Conservation (phyloP, 2,888 invertebrate genomes). For the Notocelia uddmanniana region DNA sequence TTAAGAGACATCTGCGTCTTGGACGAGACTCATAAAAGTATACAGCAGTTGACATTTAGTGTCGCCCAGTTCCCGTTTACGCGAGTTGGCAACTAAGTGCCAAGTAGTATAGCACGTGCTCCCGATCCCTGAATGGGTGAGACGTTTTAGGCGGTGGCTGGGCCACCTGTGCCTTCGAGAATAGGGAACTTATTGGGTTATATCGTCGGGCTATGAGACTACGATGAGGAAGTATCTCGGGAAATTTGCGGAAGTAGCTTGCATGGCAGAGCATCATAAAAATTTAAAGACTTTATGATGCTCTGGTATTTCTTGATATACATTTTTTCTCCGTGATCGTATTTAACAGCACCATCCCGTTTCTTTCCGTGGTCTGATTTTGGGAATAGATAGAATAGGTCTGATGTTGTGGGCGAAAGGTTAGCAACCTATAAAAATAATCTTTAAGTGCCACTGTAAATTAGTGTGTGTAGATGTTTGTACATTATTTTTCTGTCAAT, state of each 20-base stretch:
- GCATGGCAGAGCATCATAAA: neutral
- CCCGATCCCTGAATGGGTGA: conserved; percentile 65
- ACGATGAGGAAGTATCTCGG: conserved; percentile 1
- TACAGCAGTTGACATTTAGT: conserved; percentile 65
- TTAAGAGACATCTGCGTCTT: conserved; percentile 64
- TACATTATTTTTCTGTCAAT: neutral
- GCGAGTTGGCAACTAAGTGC: conserved; percentile 74
- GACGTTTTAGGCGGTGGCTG: conserved; percentile 68
- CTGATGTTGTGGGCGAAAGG: no score
- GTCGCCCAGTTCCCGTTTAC: conserved; percentile 72
- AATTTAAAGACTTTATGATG: neutral
- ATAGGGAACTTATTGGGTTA: conserved; percentile 63
- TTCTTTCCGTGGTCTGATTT: no score
- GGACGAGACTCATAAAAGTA: conserved; percentile 70
- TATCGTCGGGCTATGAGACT: conserved; percentile 34
- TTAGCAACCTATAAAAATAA: no score
- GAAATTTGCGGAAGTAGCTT: neutral
- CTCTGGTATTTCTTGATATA: neutral
- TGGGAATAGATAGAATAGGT: no score
- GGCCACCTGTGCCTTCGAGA: conserved; percentile 69
- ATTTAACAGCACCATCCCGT: no score
- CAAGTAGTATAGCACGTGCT: conserved; percentile 76
- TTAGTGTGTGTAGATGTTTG: no score
- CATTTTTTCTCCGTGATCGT: neutral
- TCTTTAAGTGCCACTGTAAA: no score